Evolutionary conservation across 2,113 vertebrate genomes (phyloP).

Genomic region (Xiphias gladius): DNA sequence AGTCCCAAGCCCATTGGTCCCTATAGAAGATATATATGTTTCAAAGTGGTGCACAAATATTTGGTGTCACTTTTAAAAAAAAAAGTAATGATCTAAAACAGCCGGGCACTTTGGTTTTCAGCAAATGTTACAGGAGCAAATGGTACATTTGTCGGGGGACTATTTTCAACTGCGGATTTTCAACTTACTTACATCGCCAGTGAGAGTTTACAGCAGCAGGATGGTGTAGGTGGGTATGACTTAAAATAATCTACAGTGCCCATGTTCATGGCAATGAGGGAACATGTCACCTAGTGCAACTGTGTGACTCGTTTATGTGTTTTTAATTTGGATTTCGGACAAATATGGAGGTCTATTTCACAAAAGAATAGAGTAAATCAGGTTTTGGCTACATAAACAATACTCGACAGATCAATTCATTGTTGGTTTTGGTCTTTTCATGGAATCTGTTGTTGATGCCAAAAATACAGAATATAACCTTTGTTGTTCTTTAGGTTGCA

Average conservation of each 20-base stretch:
- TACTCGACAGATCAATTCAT: too few relatives aligned
- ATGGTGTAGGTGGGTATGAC: not conserved
- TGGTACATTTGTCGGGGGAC: not conserved
- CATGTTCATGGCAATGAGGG: not conserved
- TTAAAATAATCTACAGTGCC: not conserved
- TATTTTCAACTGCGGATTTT: not conserved
- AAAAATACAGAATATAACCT: too few relatives aligned
- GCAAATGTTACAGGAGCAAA: not conserved
- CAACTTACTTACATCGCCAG: not conserved
- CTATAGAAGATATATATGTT: too few relatives aligned
- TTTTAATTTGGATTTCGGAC: not conserved
- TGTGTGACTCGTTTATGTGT: too few relatives aligned
- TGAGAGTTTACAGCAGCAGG: not conserved
- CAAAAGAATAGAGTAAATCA: not conserved
- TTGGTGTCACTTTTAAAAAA: too few relatives aligned
- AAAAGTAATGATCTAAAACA: not conserved
- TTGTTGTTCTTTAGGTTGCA: too few relatives aligned
- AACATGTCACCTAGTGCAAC: not conserved
- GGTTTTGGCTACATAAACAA: too few relatives aligned
- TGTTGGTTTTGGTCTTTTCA: too few relatives aligned
- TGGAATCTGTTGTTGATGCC: too few relatives aligned
- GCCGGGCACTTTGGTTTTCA: not conserved
- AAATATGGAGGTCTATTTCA: not conserved
- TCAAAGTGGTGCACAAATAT: too few relatives aligned
- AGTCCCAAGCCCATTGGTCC: too few relatives aligned